A percentile compares a stretch with the other conserved stretches of the same genome.
phyloP scores from a whole-genome alignment of 2,888 invertebrate genomes.

The Quadriops clusia region DNA sequence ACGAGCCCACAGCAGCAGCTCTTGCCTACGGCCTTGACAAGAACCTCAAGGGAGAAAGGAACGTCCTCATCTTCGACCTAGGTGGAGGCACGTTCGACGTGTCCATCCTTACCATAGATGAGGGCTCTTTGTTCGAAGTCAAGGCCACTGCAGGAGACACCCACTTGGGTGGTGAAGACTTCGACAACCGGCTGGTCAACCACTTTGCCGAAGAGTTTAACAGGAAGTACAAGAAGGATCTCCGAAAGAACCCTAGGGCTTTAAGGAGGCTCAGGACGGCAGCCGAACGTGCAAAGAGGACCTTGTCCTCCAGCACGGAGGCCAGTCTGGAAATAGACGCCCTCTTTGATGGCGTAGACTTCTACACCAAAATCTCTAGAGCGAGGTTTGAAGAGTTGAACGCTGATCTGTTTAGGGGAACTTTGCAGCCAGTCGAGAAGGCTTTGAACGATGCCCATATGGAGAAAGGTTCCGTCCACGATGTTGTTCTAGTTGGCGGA shows the following conservation, averaged over 20 bases:
- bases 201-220: constrained; percentile 48
- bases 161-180: constrained; percentile 68
- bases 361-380: constrained; percentile 59
- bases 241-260: constrained; percentile 36
- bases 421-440: constrained; percentile 66
- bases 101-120: constrained; percentile 71
- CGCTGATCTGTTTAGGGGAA: constrained; percentile 58
- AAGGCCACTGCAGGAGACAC: constrained; percentile 76
- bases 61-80: constrained; percentile 53
- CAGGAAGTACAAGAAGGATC: constrained; percentile 38
- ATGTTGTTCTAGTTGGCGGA: constrained; percentile 73
- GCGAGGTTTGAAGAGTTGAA: constrained; percentile 69
- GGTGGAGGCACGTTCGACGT: constrained; percentile 66
- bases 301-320: constrained; percentile 36
- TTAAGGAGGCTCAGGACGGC: constrained; percentile 39
- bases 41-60: constrained; percentile 51
- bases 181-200: constrained; percentile 44
- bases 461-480: constrained; percentile 62
- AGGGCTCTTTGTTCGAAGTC: constrained; percentile 65
- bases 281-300: constrained; percentile 41
- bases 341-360: constrained; percentile 39
- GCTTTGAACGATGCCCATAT: constrained; percentile 66
- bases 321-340: constrained; percentile 42
- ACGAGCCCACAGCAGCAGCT: constrained; percentile 69
- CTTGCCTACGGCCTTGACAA: constrained; percentile 61